Percentiles rank a stretch among this genome's conserved stretches.
Evolutionary conservation across 2,888 invertebrate species (phyloP).

Genomic region (Phlogophora meticulosa): DNA sequence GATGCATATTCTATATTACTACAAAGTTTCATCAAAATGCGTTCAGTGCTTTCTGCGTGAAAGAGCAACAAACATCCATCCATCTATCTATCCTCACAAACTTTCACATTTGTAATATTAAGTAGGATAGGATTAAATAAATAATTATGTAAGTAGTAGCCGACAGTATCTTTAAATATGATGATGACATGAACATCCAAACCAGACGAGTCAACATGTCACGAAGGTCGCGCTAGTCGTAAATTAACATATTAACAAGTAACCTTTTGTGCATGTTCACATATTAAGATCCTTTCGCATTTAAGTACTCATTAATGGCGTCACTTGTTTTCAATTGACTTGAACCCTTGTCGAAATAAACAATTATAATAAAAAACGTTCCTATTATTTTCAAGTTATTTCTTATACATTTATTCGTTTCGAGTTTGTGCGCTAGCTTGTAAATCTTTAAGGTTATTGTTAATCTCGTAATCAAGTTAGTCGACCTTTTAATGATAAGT

Average conservation of each 20-base stretch:
- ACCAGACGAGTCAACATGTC: constrained; percentile 38
- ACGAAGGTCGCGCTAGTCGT: constrained; percentile 56
- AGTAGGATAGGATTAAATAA: too few relatives aligned
- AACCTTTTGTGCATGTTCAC: constrained; percentile 28
- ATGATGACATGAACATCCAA: constrained; percentile 70
- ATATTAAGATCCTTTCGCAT: constrained; percentile 10
- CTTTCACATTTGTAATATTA: too few relatives aligned
- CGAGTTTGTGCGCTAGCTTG: background rate
- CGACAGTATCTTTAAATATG: constrained; percentile 72
- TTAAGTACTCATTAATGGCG: background rate
- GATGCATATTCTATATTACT: too few relatives aligned
- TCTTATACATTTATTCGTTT: background rate
- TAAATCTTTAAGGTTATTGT: constrained; percentile 1
- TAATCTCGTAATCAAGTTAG: constrained; percentile 5
- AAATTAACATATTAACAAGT: constrained; percentile 64
- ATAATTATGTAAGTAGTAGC: too few relatives aligned
- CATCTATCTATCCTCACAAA: too few relatives aligned
- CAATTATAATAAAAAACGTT: background rate
- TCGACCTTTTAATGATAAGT: background rate
- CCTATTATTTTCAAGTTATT: background rate
- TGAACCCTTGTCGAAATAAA: constrained; percentile 2
- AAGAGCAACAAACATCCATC: too few relatives aligned
- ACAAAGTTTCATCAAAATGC: too few relatives aligned
- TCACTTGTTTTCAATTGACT: constrained; percentile 14
- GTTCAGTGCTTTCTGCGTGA: too few relatives aligned